Evolutionary conservation across 2,888 invertebrate species (phyloP).

Genomic region (Alviniconcha strummeri): DNA sequence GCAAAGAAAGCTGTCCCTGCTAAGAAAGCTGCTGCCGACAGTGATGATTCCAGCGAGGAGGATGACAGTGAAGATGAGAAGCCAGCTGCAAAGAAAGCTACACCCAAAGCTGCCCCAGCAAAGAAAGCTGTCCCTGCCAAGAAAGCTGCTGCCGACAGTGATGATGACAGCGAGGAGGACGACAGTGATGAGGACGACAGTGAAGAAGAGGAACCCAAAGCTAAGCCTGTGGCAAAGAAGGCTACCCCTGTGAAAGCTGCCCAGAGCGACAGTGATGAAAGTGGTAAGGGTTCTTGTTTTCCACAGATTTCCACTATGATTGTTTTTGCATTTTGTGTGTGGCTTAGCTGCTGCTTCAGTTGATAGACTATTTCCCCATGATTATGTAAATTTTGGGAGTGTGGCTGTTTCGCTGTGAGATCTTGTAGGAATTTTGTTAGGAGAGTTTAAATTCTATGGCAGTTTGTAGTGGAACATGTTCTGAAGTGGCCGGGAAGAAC

Average conservation of each 20-base stretch:
- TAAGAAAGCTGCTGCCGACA: background rate
- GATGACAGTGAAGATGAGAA: conserved; percentile 3
- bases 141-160: background rate
- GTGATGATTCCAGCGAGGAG: background rate
- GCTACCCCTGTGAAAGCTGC: background rate
- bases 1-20: background rate
- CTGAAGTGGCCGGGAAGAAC: too few relatives aligned
- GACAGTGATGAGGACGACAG: conserved; percentile 10
- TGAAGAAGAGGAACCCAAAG: background rate
- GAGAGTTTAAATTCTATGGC: too few relatives aligned
- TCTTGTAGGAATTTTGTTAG: too few relatives aligned
- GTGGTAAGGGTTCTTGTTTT: too few relatives aligned
- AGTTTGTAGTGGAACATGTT: too few relatives aligned
- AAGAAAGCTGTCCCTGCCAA: conserved; percentile 1
- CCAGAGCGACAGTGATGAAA: too few relatives aligned
- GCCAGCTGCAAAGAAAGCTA: background rate
- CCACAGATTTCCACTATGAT: too few relatives aligned
- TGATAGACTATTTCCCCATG: too few relatives aligned
- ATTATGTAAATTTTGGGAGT: too few relatives aligned
- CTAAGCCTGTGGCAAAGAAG: background rate
- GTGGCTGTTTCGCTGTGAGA: too few relatives aligned
- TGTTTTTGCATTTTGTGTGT: too few relatives aligned
- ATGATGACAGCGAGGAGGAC: background rate
- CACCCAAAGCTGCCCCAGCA: background rate
- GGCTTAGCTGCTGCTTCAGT: too few relatives aligned